Base-by-base conservation (phyloP, 1,140 invertebrate species). In the Cotesia vestalis region DNA sequence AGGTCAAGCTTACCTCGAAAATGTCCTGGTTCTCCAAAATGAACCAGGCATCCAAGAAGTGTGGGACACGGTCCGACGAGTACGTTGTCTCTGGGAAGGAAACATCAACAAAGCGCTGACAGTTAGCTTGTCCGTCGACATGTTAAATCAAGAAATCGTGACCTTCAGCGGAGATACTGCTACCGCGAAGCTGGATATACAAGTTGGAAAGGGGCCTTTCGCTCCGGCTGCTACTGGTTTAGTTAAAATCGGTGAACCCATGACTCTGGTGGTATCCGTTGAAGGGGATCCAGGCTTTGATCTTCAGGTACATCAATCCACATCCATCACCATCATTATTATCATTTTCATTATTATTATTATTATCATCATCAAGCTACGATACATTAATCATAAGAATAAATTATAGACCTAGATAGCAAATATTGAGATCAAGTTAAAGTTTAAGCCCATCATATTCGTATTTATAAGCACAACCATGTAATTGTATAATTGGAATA, bases 131-230 rank as follows among this genome's bases (percentile, higher is more conserved):
- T 92, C 90, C 60, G 92, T 96, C 1, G 94, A 93, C 34, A 94
- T 94, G 91, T 81, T 95, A 64, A 93, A 92, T 72, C 92, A 94
- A 80, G 91, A 95, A 77, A 91, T 92, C 12, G 92, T 95, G 17
- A 94, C 93, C 34, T 95, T 95, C 83, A 93, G 91, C 75, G 94
- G 94, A 4, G 94, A 95, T 75, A 94, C 93, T 3, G 93, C 93
- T 0, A 91, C 92, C 76, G 94, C 94, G 3, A 90, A 90, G 77
- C 85, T 96, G 53, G 94, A 95, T 75, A 93, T 96, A 61, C 92
- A 94, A 85, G 85, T 91, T 40, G 94, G 94, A 4, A 89, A 90
- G 80, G 94, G 94, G 72, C 94, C 94, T 1, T 94, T 94, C 79
- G 92, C 93, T 0, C 89, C 89, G 12, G 87, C 91, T 46, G 93